Percentiles rank a stretch among this genome's conserved stretches.
Conservation (phyloP, 2,113 vertebrate genomes). For the Psammodynastes pulverulentus region DNA sequence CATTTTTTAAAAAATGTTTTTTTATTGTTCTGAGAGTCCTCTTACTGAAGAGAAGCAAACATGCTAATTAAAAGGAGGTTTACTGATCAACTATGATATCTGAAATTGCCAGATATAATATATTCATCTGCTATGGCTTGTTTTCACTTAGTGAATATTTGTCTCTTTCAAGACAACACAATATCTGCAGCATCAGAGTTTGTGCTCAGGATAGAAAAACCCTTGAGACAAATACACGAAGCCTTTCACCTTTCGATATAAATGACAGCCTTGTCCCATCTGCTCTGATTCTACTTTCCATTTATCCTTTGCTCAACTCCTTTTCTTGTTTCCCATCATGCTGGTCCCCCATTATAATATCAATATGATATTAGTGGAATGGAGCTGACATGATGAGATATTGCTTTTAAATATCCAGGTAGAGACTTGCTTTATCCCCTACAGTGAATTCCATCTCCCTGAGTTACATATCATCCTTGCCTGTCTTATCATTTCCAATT, state of each 20-base stretch:
- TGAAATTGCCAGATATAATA: background rate
- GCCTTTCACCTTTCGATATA: background rate
- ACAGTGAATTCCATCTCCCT: background rate
- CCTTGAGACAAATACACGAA: background rate
- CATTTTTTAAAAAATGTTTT: background rate
- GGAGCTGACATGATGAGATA: background rate
- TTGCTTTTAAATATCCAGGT: background rate
- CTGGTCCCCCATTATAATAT: background rate
- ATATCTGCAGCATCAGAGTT: background rate
- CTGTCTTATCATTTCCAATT: background rate
- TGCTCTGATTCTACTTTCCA: background rate
- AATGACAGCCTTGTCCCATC: background rate
- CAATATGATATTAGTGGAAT: background rate
- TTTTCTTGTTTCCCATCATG: background rate
- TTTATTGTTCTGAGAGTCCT: background rate
- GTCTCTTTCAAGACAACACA: background rate
- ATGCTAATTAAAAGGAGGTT: background rate
- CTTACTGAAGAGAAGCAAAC: background rate
- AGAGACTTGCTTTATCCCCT: background rate
- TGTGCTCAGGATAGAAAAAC: background rate
- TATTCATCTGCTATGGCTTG: slow-evolving; percentile 6
- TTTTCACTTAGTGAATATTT: background rate
- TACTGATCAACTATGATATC: background rate
- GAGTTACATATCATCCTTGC: background rate
- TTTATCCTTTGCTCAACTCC: background rate